Base-by-base conservation (phyloP, 2,113 vertebrate species). In the Papio anubis region DNA sequence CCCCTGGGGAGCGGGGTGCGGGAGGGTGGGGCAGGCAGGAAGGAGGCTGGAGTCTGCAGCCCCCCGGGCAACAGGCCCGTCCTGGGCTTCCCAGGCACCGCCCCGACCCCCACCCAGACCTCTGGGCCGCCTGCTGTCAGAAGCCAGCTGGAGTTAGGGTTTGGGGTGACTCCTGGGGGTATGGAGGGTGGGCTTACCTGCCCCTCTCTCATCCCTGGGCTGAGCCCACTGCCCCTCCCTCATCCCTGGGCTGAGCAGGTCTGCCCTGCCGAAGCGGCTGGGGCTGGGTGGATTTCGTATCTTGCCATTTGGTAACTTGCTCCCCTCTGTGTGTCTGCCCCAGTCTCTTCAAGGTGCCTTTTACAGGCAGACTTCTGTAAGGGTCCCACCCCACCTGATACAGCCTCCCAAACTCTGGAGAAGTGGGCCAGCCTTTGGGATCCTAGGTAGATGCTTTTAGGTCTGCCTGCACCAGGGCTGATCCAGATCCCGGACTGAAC, bases 1-100 rank as follows among this genome's bases (percentile, higher is more conserved):
- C 50, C 14, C 52, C 18, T 1, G 61, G 61, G 59, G 4, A 27
- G 8, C 0, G 4, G 2, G 32, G 7, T 4, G 8, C 9, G 13
- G 57, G 30, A 40, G 13, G 25, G 48, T 9, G 20, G 83, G 52
- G 35, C 35, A 10, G 12, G 32, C 9, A 4, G 25, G 32, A 25
- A 14, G 38, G 32, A 48, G 20, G 6, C 76, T 16, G 17, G 16
- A 17, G 64, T 13, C 4, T 0, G 18, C 84, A 40, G 55, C 20
- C 76, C 25, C 52, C 68, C 68, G 35, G 35, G 32, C 59, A 11
- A 55, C 18, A 70, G 23, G 59, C 76, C 59, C 40, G 3, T 21
- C 52, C 48, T 52, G 84, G 66, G 17, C n/a, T 52, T 84, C 82
- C 45, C 21, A 17, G 61, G 20, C 66, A 6, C 32, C 2, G 11